Evolutionary conservation across 1,140 invertebrate species (phyloP), one percentile per base, ranked within the genome.

Genomic region (Mactra quadrangularis): DNA sequence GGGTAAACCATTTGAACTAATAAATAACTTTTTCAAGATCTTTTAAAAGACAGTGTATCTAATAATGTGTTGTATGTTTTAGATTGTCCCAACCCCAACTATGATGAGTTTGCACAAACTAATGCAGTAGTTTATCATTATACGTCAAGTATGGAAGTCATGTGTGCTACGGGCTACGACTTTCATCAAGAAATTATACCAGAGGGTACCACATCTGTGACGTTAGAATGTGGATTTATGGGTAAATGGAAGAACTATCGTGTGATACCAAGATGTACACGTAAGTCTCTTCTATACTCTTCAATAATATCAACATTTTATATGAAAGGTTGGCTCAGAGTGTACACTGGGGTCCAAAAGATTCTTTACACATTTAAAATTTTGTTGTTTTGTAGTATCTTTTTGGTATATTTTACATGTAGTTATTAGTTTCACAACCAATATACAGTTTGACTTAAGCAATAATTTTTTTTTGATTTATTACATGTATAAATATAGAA

Each of bases 51-150:
- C n/a, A n/a, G n/a, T n/a, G n/a, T n/a, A n/a, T n/a, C n/a, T n/a
- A n/a, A n/a, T n/a, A n/a, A n/a, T n/a, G n/a, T n/a, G n/a, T n/a
- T n/a, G n/a, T 41, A 19, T 57, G 4, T 81, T 59, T n/a, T 59
- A 82, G 79, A 35, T 55, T 82, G 79, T 75, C 22, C 22, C 7
- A 25, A 82, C 50, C 79, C 79, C 4, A 50, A 60, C n/a, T 82
- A 64, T 66, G 60, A 75, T 55, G 38, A 50, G n/a, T n/a, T 82
- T 4, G 31, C 66, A 3, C 62, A 13, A 45, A 31, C 70, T 1
- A 19, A 53, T 3, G n/a, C 15, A n/a, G 11, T 17, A 29, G 17
- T 3, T 11, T 45, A 13, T 13, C 33, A 55, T 47, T 82, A 75
- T 45, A 74, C 3, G 0, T 15, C 57, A 27, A 6, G 0, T 19